Base-by-base conservation (phyloP, 2,888 invertebrate species). In the Omphaloscelis lunosa region DNA sequence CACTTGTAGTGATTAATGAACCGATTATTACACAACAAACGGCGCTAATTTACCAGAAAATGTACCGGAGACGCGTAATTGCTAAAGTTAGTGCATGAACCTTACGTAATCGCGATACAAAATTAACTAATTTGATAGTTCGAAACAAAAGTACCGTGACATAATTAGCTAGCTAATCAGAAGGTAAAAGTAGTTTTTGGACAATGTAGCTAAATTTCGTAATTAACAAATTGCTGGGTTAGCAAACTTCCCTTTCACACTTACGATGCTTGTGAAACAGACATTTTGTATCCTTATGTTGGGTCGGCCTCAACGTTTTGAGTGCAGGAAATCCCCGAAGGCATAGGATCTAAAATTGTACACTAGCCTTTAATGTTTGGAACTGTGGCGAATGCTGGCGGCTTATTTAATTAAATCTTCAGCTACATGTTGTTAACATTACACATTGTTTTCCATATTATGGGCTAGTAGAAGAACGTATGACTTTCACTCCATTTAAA, bases 91-190 rank as follows among this genome's bases (percentile, higher is more conserved):
- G 69, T 71, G 72, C 74, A 65, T 85, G 81, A 78, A 79, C 86
- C 84, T 88, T 86, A 80, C 86, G 80, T 85, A 89, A 90, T 89
- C 77, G 79, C 77, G 79, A 88, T 84, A 82, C 86, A 82, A 82
- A 89, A 90, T 89, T 85, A 86, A 83, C 89, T 88, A 89, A 91
- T 90, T 87, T 82, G 29, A 79, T 85, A 89, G 88, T 89, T 86
- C 73, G 69, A n/a, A 81, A 85, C 86, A 86, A 87, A 87, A 85
- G 81, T 82, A 76, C 86, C 70, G 72, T 81, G 86, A 86, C 84
- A 84, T 78, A 83, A 89, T 89, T 88, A 87, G 61, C 86, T 84
- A 85, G 63, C 86, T 79, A 91, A 88, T 90, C 89, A 89, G 72
- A 86, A 85, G 83, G 84, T 83, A 82, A 84, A 80, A 80, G 77